Evolutionary conservation across 2,113 vertebrate genomes (phyloP).

Genomic region (Alethe diademata): DNA sequence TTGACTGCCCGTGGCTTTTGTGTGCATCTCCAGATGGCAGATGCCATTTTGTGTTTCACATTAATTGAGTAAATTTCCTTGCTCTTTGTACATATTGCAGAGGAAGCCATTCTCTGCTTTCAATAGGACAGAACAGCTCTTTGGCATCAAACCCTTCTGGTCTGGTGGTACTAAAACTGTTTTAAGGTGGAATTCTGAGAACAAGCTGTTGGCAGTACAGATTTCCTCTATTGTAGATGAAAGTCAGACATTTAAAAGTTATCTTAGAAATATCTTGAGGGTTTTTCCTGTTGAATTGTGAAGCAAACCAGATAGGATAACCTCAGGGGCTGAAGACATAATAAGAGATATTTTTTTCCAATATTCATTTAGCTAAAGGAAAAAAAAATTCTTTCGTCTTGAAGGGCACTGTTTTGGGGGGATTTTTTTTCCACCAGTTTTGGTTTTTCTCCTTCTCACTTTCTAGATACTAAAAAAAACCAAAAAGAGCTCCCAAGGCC

Average conservation of each 20-base stretch:
- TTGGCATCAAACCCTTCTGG: slow-evolving; percentile 70
- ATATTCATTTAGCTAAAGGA: background rate
- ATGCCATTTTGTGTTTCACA: slow-evolving; percentile 81
- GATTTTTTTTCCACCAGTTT: background rate
- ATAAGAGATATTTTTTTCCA: background rate
- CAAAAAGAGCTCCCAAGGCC: background rate
- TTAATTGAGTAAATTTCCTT: slow-evolving; percentile 80
- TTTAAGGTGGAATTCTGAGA: slow-evolving; percentile 66
- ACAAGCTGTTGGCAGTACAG: slow-evolving; percentile 19
- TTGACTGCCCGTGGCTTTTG: slow-evolving; percentile 74
- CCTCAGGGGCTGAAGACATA: background rate
- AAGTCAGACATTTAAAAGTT: background rate
- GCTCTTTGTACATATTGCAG: slow-evolving; percentile 80
- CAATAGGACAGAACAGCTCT: slow-evolving; percentile 76
- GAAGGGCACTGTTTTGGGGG: background rate
- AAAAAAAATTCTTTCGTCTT: background rate
- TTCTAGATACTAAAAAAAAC: background rate
- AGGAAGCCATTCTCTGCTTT: slow-evolving; percentile 77
- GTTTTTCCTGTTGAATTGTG: background rate
- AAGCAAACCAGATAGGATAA: slow-evolving; percentile 23
- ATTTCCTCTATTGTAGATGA: background rate
- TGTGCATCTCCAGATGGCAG: slow-evolving; percentile 77
- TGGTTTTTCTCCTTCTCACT: background rate
- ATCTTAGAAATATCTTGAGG: background rate
- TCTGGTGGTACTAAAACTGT: slow-evolving; percentile 65